These are phyloP conservation scores for Jacana jacana DNA, from an alignment of 2,113 vertebrate genomes.

Conservation along the genomic window DNA sequence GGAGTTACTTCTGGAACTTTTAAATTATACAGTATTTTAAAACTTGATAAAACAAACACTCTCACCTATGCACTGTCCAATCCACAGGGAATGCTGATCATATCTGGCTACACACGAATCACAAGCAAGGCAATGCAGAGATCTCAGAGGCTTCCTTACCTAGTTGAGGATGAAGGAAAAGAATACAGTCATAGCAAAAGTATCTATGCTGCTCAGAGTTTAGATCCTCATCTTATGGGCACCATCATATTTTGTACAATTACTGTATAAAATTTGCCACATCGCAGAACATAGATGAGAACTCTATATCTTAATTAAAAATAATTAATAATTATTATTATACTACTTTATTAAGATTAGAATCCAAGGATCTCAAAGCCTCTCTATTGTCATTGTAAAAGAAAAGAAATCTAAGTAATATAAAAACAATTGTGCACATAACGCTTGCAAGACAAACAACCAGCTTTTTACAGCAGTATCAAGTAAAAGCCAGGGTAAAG, in stretches of 20 bases:
- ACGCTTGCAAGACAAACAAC: neutral
- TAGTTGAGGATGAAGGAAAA: slow-evolving; percentile 53
- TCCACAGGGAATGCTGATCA: slow-evolving; percentile 94
- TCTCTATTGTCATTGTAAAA: neutral
- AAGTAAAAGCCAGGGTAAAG: neutral
- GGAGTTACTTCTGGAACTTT: neutral
- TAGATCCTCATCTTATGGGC: neutral
- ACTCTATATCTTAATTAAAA: neutral
- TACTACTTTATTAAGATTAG: neutral
- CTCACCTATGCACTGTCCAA: slow-evolving; percentile 87
- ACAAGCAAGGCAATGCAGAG: slow-evolving; percentile 86
- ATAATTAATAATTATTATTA: neutral
- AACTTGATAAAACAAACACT: neutral
- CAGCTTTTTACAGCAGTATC: neutral
- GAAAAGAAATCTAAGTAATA: neutral
- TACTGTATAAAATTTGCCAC: neutral
- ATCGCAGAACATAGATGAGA: neutral
- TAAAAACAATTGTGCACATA: neutral
- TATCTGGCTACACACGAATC: slow-evolving; percentile 89
- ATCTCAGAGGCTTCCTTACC: slow-evolving; percentile 89
- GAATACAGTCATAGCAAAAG: neutral
- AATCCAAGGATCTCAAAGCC: neutral
- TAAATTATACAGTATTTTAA: neutral
- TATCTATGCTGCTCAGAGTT: neutral
- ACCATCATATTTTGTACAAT: neutral